Evolutionary conservation across 2,113 vertebrate genomes (phyloP).

Genomic region (Mus musculus): DNA sequence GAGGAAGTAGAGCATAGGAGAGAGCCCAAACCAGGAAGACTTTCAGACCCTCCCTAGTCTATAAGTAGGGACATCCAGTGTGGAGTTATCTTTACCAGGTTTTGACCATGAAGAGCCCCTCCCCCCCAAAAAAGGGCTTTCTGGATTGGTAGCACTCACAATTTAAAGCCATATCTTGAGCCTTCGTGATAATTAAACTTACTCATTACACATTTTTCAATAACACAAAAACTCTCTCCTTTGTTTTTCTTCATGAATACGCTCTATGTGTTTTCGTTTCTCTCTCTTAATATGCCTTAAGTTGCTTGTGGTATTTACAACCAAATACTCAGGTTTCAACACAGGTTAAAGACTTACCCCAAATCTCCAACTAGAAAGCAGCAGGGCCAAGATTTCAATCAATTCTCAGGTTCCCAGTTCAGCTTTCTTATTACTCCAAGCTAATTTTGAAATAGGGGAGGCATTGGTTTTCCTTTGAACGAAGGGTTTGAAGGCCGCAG

Average conservation of each 20-base stretch:
- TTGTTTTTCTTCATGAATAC: background rate
- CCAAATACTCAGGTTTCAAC: background rate
- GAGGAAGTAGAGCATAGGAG: background rate
- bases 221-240: background rate
- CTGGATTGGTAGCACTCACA: background rate
- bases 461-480: background rate
- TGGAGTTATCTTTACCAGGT: background rate
- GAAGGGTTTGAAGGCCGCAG: background rate
- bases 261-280: background rate
- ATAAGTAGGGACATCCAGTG: background rate
- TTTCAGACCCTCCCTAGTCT: background rate
- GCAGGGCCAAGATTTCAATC: background rate
- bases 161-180: background rate
- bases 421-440: background rate
- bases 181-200: background rate
- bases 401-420: background rate
- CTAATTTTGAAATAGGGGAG: background rate
- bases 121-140: background rate
- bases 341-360: background rate
- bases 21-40: background rate
- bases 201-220: background rate
- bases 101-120: background rate
- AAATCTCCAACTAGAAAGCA: background rate
- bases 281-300: slow-evolving; percentile 37
- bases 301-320: slow-evolving; percentile 14